Evolutionary conservation across 2,797 vertebrate genomes (phyloP).

Genomic region (Lacerta viridis): DNA sequence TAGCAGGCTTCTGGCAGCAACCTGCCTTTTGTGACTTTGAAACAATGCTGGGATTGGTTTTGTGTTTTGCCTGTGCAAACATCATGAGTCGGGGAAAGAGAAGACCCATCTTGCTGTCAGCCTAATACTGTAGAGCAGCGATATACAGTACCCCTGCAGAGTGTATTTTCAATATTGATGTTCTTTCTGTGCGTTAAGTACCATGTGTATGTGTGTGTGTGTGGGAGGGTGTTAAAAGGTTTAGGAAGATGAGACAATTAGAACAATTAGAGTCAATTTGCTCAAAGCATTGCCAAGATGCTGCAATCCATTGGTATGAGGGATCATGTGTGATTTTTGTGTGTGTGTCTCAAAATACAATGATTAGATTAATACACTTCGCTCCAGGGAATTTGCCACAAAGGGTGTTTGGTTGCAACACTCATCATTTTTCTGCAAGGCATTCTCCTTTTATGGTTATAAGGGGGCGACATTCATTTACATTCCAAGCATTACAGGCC

Average conservation of each 20-base stretch:
- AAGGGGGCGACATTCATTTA: conserved; percentile 31
- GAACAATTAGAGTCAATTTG: conserved; percentile 77
- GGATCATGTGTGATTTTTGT: conserved; percentile 37
- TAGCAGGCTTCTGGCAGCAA: background rate
- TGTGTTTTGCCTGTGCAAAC: conserved; percentile 51
- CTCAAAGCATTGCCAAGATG: conserved; percentile 65
- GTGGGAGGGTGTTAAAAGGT: conserved; percentile 63
- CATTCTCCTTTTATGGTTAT: background rate
- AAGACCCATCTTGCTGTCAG: conserved; percentile 42
- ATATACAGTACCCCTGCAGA: conserved; percentile 63
- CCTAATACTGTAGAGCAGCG: conserved; percentile 66
- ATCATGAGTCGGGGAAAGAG: conserved; percentile 42
- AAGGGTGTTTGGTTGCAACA: conserved; percentile 42
- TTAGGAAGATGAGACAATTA: conserved; percentile 81
- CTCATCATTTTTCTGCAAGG: conserved; percentile 44
- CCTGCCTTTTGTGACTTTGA: background rate
- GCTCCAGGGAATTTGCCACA: conserved; percentile 19
- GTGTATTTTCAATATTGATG: conserved; percentile 80
- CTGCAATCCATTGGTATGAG: conserved; percentile 62
- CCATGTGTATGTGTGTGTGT: conserved; percentile 63
- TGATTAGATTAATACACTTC: conserved; percentile 29
- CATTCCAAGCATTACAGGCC: conserved; percentile 44
- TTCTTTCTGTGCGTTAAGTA: conserved; percentile 78
- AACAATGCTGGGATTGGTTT: conserved; percentile 35
- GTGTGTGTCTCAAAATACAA: conserved; percentile 31